Conservation (phyloP, 92 coral and sea anemone species). For the Zoanthus sociatus region DNA sequence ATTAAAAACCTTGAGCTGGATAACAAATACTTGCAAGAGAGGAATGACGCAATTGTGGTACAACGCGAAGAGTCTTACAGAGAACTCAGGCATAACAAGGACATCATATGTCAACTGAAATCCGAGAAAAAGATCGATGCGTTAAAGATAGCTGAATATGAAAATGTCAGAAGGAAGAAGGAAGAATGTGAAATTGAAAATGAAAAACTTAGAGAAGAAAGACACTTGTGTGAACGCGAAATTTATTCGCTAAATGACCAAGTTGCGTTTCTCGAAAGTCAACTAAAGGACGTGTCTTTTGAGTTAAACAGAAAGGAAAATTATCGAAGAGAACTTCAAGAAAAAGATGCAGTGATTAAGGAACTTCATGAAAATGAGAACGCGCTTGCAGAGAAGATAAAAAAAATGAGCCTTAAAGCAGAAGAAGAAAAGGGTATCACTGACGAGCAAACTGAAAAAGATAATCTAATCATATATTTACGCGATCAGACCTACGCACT, state of each 20-base stretch:
- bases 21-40: slow-evolving; percentile 32
- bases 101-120: slow-evolving; percentile 13
- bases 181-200: slow-evolving; percentile 28
- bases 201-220: slow-evolving; percentile 23
- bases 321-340: slow-evolving; percentile 6
- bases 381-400: slow-evolving; percentile 7
- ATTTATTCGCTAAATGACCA: neutral
- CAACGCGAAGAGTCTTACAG: slow-evolving; percentile 15
- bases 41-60: slow-evolving; percentile 1
- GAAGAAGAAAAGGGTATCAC: neutral
- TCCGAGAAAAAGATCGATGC: slow-evolving; percentile 3
- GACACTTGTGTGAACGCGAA: slow-evolving; percentile 7
- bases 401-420: neutral
- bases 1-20: slow-evolving; percentile 33
- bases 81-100: slow-evolving; percentile 10
- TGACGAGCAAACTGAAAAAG: slow-evolving; percentile 9
- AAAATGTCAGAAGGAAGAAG: neutral
- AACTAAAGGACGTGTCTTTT: neutral
- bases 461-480: slow-evolving; percentile 33
- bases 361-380: neutral
- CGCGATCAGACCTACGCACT: slow-evolving; percentile 35
- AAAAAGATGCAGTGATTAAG: slow-evolving; percentile 24
- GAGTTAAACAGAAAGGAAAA: neutral
- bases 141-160: neutral
- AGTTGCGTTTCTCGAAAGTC: slow-evolving; percentile 18